A percentile compares a stretch with the other conserved stretches of the same genome.
These are phyloP conservation scores for Leptonema lineaticorne DNA, from an alignment of 1,140 invertebrate species.

Conservation along the genomic window DNA sequence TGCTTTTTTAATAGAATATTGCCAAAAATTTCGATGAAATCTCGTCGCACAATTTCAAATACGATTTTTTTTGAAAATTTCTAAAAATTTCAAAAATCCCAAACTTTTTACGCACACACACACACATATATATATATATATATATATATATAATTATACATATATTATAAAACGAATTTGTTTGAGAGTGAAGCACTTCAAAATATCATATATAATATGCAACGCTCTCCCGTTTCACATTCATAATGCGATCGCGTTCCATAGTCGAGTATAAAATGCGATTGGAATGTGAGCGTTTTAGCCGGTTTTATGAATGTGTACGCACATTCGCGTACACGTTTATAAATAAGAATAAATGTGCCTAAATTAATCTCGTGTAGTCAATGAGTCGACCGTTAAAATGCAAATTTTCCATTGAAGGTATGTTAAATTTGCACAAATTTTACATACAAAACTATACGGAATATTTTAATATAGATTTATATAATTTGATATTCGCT, in stretches of 20 bases:
- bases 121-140: too few relatives aligned
- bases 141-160: too few relatives aligned
- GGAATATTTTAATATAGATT: too few relatives aligned
- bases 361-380: not conserved
- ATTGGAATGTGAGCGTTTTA: constrained; percentile 34
- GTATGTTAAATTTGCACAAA: too few relatives aligned
- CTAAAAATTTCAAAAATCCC: too few relatives aligned
- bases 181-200: not conserved
- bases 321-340: not conserved
- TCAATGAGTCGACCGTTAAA: not conserved
- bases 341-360: not conserved
- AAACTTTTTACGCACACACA: too few relatives aligned
- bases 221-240: constrained; percentile 23
- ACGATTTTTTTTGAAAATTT: too few relatives aligned
- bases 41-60: too few relatives aligned
- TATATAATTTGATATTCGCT: too few relatives aligned
- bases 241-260: constrained; percentile 28
- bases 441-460: not conserved
- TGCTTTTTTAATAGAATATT: too few relatives aligned
- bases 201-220: constrained; percentile 21
- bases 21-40: too few relatives aligned
- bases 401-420: too few relatives aligned
- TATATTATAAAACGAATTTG: not conserved
- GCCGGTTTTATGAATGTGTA: constrained; percentile 30
- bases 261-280: constrained; percentile 11